Evolutionary conservation across 2,888 invertebrate species (phyloP), one percentile per base, ranked within the genome.

Genomic region (Mesoligia furuncula): DNA sequence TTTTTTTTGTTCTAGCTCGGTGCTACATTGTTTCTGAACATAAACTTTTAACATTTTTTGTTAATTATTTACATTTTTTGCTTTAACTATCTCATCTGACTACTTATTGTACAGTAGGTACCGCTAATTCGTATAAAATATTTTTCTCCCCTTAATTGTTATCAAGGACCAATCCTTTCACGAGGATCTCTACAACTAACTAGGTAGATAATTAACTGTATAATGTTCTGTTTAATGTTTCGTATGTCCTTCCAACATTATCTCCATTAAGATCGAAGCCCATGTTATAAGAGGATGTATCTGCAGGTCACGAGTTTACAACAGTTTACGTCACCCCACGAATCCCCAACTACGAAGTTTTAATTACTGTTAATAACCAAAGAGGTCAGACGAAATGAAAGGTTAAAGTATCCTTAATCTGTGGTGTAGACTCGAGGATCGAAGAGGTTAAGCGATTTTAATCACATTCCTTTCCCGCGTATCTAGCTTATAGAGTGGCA

Each of bases 291-390:
- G 39, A 78, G 70, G 62, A 75, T 74, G 59, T 76, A 81, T 66
- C 69, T 75, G 73, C 79, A 59, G 76, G 84, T 82, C 80, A 86
- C 75, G 75, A 86, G 54, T 61, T 73, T 73, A 27, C 57, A 79
- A 17, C 64, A 57, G 48, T 42, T 84, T 75, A 84, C 66, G 39
- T 83, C 80, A 85, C 15, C 7, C 2, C 64, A 73, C 78, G 31
- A 74, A 73, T 36, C 31, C 8, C 42, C 73, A 31, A 36, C 48
- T 77, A 61, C 54, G 42, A 48, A 71, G 62, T 77, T 78, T 82
- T 78, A 85, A 75, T 81, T 75, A 69, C 31, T 36, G 15, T 42
- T 67, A 62, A n/a, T 76, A 64, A 8, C 36, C 45, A 62, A 61
- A 76, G 31, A 79, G 69, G 72, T 85, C 74, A 69, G 6, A n/a